These are phyloP conservation scores for Rattus norvegicus DNA, from an alignment of 2,113 vertebrate species.

Conservation along the genomic window GRCr8 NC_086029.1:42804001-42804500, in stretches of 20 bases:
- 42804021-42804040: constrained; percentile 69
- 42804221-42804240: background rate
- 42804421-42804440: background rate
- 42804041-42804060: constrained; percentile 72
- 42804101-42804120: background rate
- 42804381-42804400: background rate
- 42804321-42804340: background rate
- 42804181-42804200: background rate
- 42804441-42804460: background rate
- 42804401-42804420: background rate
- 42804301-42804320: background rate
- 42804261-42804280: background rate
- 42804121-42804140: background rate
- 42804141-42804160: background rate
- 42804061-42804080: background rate
- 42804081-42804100: constrained; percentile 19
- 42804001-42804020: constrained; percentile 75
- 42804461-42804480: background rate
- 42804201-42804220: background rate
- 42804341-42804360: background rate
- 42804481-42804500: background rate
- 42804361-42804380: background rate
- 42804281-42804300: background rate
- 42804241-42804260: background rate
- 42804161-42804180: background rate